Evolutionary conservation across 2,113 vertebrate species (phyloP).

Genomic region (Prionailurus viverrinus): DNA sequence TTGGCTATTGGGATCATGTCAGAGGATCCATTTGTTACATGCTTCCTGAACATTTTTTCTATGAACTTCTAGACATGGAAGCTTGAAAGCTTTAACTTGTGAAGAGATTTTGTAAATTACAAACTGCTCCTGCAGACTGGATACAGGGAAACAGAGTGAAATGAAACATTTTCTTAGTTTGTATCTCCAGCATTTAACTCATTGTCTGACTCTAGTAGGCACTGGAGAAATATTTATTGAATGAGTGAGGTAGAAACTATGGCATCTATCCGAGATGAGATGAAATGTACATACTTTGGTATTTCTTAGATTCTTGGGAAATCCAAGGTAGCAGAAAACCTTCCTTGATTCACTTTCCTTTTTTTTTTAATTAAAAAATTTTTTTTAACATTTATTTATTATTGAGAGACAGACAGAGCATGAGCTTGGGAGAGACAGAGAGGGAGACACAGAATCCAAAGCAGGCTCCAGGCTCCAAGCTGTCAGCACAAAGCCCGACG

Average conservation of each 20-base stretch:
- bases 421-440: no score
- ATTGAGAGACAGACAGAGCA: no score
- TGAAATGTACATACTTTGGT: not conserved
- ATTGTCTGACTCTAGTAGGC: not conserved
- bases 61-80: not conserved
- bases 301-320: constrained; percentile 3
- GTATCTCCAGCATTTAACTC: not conserved
- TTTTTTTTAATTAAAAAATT: not conserved
- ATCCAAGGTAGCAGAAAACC: not conserved
- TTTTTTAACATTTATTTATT: no score
- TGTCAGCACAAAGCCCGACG: no score
- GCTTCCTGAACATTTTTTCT: not conserved
- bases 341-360: not conserved
- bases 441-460: no score
- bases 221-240: not conserved
- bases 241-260: not conserved
- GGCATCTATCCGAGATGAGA: not conserved
- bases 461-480: no score
- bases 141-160: not conserved
- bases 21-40: not conserved
- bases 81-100: not conserved
- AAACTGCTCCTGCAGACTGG: not conserved
- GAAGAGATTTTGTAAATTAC: not conserved
- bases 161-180: not conserved
- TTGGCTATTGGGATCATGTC: not conserved